Percentiles rank a stretch among this genome's conserved stretches.
Conservation (phyloP, 2,797 vertebrate species). For the Choloepus didactylus region DNA sequence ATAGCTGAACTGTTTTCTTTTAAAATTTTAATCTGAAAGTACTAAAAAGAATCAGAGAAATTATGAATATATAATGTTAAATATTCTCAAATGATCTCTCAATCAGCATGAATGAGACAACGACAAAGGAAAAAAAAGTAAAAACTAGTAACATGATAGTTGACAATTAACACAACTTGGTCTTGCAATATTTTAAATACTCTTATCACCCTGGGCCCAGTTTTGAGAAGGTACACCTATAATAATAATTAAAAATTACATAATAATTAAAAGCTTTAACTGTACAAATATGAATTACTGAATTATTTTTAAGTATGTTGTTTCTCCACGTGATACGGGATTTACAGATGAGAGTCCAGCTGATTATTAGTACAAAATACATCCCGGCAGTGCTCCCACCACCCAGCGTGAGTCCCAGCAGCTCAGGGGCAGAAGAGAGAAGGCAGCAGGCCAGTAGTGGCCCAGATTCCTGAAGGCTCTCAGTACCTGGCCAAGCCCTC, state of each 20-base stretch:
- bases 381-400: too few species aligned
- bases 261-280: neutral
- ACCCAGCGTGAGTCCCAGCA: too few species aligned
- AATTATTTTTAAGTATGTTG: neutral
- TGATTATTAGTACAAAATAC: neutral
- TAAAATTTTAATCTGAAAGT: neutral
- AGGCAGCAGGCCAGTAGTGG: too few species aligned
- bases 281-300: neutral
- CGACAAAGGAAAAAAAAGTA: neutral
- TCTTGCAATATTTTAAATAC: neutral
- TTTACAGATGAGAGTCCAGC: neutral
- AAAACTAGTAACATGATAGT: neutral
- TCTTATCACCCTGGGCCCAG: neutral
- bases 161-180: neutral
- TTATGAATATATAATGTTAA: neutral
- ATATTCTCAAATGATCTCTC: neutral
- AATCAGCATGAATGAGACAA: neutral
- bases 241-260: neutral
- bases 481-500: too few species aligned
- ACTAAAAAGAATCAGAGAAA: neutral
- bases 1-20: neutral
- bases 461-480: too few species aligned
- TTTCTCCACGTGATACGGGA: neutral
- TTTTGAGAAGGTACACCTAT: neutral
- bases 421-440: too few species aligned